Evolutionary conservation across 23 tunicate species (phyloP).

Genomic region (Halocynthia aurantium): DNA sequence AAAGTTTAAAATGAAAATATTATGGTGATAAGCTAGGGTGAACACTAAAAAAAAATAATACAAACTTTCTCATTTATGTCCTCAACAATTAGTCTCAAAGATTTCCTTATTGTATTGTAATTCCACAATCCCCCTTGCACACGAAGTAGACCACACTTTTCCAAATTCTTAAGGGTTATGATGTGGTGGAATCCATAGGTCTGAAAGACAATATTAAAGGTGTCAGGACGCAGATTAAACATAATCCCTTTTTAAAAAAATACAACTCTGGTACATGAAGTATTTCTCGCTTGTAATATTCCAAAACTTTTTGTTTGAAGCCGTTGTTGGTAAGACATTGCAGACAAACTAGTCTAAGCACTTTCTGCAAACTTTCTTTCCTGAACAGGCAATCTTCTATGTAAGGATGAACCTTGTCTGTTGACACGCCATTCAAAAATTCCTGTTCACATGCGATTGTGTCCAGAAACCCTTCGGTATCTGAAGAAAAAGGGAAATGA

Average conservation of each 20-base stretch:
- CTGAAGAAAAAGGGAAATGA: conserved; percentile 9
- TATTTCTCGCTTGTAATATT: conserved; percentile 77
- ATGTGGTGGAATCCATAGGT: conserved; percentile 82
- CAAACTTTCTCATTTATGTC: conserved; percentile 68
- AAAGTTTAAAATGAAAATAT: not conserved
- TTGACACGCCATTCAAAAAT: conserved; percentile 64
- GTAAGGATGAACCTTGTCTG: conserved; percentile 71
- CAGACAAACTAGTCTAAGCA: conserved; percentile 65
- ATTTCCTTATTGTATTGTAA: conserved; percentile 70
- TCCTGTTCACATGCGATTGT: conserved; percentile 55
- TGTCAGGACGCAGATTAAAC: not conserved
- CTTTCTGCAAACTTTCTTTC: conserved; percentile 34
- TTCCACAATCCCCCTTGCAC: conserved; percentile 42
- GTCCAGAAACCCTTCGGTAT: conserved; percentile 53
- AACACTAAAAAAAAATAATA: not conserved
- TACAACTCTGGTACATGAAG: conserved; percentile 40
- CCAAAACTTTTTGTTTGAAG: conserved; percentile 67
- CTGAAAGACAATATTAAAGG: conserved; percentile 9
- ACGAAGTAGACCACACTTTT: conserved; percentile 60
- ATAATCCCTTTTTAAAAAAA: not conserved
- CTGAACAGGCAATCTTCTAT: conserved; percentile 78
- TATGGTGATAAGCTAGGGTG: no score
- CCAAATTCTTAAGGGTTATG: conserved; percentile 56
- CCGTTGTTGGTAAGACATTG: conserved; percentile 79
- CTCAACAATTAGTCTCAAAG: conserved; percentile 55